These are phyloP conservation scores for Drosophila varians DNA, from an alignment of 1,140 invertebrate species.

Conservation along the genomic window DNA sequence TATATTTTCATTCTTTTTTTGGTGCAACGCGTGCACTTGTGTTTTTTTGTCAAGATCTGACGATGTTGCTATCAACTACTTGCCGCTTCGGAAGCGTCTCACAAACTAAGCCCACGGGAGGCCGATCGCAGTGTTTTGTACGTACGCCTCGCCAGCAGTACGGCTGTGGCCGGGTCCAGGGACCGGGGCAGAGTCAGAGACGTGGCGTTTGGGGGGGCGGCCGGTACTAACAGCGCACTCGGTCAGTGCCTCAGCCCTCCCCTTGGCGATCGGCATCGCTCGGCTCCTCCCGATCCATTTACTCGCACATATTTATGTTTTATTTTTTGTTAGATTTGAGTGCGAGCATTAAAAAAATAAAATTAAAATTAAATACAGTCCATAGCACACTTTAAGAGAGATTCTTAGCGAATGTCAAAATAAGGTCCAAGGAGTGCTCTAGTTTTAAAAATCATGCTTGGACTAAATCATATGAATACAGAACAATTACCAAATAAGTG, in stretches of 20 bases:
- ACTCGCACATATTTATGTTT: conserved; percentile 36
- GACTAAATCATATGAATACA: conserved; percentile 22
- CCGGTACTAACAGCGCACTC: conserved; percentile 40
- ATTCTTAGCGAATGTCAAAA: conserved; percentile 57
- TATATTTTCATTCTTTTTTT: conserved; percentile 25
- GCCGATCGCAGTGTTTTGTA: conserved; percentile 76
- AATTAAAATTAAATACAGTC: conserved; percentile 26
- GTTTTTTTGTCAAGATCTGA: conserved; percentile 19
- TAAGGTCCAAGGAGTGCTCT: conserved; percentile 21
- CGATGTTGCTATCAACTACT: conserved; percentile 68
- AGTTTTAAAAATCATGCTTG: neutral
- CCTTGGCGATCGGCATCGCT: conserved; percentile 40
- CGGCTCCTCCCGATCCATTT: conserved; percentile 64
- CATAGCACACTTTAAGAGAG: conserved; percentile 50
- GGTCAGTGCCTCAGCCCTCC: conserved; percentile 22
- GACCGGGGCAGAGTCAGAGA: neutral
- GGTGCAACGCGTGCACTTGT: conserved; percentile 30
- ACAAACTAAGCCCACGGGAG: conserved; percentile 79
- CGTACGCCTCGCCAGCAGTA: conserved; percentile 21
- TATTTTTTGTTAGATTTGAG: conserved; percentile 31
- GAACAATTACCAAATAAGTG: conserved; percentile 22
- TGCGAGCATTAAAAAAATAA: conserved; percentile 48
- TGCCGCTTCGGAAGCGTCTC: conserved; percentile 75
- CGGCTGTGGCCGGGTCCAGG: neutral
- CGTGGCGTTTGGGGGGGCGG: neutral